Conservation (phyloP, 2,113 vertebrate species). For the Apus apus region DNA sequence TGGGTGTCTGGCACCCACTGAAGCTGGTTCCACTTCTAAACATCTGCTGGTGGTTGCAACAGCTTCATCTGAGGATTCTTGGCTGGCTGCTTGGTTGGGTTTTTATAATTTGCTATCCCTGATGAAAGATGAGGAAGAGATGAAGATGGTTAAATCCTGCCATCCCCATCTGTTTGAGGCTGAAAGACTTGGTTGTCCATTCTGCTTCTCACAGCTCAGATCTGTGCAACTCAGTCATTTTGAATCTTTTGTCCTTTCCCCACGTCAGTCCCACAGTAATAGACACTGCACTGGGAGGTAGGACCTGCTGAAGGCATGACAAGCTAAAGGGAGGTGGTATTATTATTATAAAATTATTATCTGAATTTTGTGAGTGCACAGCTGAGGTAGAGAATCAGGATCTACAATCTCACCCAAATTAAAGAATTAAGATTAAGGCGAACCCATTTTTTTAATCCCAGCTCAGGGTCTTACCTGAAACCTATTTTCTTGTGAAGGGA, state of each 20-base stretch:
- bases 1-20: background rate
- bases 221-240: background rate
- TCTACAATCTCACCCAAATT: background rate
- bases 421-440: background rate
- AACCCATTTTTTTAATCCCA: background rate
- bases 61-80: conserved; percentile 1
- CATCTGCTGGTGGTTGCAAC: background rate
- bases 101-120: background rate
- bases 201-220: background rate
- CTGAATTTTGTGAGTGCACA: background rate
- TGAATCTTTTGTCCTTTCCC: background rate
- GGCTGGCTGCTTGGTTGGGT: background rate
- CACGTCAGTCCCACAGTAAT: accelerated
- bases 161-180: background rate
- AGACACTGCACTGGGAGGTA: background rate
- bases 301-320: background rate
- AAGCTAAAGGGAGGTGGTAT: background rate
- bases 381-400: background rate
- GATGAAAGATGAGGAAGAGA: background rate
- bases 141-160: background rate
- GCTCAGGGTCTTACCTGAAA: background rate
- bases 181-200: background rate
- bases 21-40: background rate
- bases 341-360: no score
- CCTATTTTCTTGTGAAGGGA: background rate